These are phyloP conservation scores for Cataglyphis rosenhaueri DNA, from an alignment of 2,888 invertebrate species.

Conservation along the genomic window DNA sequence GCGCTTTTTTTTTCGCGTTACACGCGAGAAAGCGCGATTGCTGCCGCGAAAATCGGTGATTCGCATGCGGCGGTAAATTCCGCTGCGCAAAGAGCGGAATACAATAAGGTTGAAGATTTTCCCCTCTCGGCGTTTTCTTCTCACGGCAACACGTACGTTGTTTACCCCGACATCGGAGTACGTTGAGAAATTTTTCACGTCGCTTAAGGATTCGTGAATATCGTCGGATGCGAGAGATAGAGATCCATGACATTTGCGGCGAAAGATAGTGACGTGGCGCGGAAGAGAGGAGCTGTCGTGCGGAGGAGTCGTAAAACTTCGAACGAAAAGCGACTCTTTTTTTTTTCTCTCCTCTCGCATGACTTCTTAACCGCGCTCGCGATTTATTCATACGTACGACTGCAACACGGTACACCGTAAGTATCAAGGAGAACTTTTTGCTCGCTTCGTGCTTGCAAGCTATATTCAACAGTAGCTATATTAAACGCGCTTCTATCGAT, in stretches of 20 bases:
- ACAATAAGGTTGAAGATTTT: conserved; percentile 21
- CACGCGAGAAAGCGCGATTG: conserved; percentile 4
- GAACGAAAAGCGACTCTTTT: conserved; percentile 74
- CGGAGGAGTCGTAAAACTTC: conserved; percentile 72
- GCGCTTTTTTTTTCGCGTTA: conserved; percentile 1
- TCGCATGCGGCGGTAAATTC: conserved; percentile 62
- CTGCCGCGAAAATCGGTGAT: conserved; percentile 65
- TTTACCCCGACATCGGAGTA: background rate
- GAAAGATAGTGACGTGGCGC: conserved; percentile 27
- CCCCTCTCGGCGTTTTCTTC: background rate
- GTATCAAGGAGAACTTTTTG: conserved; percentile 62
- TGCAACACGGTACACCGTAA: conserved; percentile 49
- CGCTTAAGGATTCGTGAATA: conserved; percentile 42
- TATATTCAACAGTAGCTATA: conserved; percentile 62
- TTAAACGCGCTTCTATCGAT: conserved; percentile 63
- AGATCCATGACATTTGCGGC: conserved; percentile 22
- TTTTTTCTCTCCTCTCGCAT: conserved; percentile 54
- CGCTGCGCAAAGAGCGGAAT: conserved; percentile 40
- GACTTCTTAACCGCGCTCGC: conserved; percentile 73
- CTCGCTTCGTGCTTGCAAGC: conserved; percentile 60
- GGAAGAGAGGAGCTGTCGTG: conserved; percentile 53
- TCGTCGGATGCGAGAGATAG: background rate
- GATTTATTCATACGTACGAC: conserved; percentile 74
- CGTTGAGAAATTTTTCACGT: conserved; percentile 40
- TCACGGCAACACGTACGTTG: conserved; percentile 15